phyloP scores from a whole-genome alignment of 2,888 invertebrate genomes.

The Athalia rosae region DNA sequence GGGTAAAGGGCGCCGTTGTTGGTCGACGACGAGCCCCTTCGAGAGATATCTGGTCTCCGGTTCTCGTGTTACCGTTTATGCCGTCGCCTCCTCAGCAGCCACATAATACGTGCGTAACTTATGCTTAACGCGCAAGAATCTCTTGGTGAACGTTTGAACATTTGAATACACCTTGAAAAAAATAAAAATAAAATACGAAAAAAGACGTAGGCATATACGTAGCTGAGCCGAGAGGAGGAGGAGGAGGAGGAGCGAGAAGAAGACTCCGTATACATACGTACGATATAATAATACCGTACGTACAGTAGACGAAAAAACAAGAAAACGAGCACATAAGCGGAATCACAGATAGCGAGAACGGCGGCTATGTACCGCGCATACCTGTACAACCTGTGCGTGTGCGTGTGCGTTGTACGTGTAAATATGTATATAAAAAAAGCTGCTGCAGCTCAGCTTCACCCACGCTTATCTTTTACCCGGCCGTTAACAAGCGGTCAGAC shows the following conservation, averaged over 20 bases:
- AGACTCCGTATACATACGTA: neutral
- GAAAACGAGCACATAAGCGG: slow-evolving; percentile 43
- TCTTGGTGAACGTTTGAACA: slow-evolving; percentile 42
- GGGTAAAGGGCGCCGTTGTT: slow-evolving; percentile 4
- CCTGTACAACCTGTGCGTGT: neutral
- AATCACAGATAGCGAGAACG: slow-evolving; percentile 50
- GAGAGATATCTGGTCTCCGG: slow-evolving; percentile 45
- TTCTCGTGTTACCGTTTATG: slow-evolving; percentile 65
- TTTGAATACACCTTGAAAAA: slow-evolving; percentile 42
- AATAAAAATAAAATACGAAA: slow-evolving; percentile 11
- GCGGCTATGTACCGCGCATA: slow-evolving; percentile 29
- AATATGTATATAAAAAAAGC: no score
- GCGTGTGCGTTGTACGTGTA: neutral
- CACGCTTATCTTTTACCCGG: slow-evolving; percentile 50
- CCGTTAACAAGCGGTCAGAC: slow-evolving; percentile 42
- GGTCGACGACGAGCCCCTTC: neutral
- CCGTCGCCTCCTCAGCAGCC: slow-evolving; percentile 56
- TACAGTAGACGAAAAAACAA: slow-evolving; percentile 1
- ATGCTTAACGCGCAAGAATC: slow-evolving; percentile 56
- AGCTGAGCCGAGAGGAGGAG: neutral
- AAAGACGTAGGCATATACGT: slow-evolving; percentile 42
- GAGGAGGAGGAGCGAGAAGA: neutral
- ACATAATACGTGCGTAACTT: slow-evolving; percentile 64
- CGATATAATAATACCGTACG: no score
- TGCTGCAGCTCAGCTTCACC: slow-evolving; percentile 48